A percentile compares a stretch with the other conserved stretches of the same genome.
Conservation (phyloP, 2,888 invertebrate genomes). For the Caenorhabditis afra region DNA sequence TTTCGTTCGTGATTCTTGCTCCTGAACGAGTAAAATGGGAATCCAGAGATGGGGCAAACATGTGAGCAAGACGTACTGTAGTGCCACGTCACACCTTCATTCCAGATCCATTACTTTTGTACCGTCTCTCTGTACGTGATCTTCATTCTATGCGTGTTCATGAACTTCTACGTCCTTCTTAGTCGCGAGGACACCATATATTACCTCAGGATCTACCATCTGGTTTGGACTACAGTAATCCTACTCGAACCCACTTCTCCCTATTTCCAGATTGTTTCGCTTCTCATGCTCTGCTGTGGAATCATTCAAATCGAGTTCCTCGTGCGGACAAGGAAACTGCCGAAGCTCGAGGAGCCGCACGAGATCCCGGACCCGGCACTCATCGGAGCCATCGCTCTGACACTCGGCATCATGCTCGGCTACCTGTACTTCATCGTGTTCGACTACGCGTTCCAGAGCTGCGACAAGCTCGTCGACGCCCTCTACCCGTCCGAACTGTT, state of each 20-base stretch:
- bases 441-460: conserved; percentile 73
- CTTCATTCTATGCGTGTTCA: conserved; percentile 73
- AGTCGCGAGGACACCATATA: conserved; percentile 76
- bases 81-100: not conserved
- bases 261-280: conserved; percentile 71
- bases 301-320: conserved; percentile 76
- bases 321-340: conserved; percentile 68
- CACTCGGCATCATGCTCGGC: conserved; percentile 78
- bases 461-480: conserved; percentile 75
- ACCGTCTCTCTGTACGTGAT: conserved; percentile 70
- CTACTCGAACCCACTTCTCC: no score
- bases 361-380: conserved; percentile 77
- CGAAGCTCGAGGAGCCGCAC: conserved; percentile 77
- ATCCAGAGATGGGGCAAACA: conserved; percentile 48
- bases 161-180: conserved; percentile 76
- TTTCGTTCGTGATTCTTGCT: conserved; percentile 15
- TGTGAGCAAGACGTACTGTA: conserved; percentile 14
- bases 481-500: conserved; percentile 73
- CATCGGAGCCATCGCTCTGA: conserved; percentile 75
- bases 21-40: conserved; percentile 18
- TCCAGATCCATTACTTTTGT: conserved; percentile 72
- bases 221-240: conserved; percentile 61
- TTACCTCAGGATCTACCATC: conserved; percentile 76
- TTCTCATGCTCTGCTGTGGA: conserved; percentile 74
- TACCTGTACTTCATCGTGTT: conserved; percentile 79